These are phyloP conservation scores for Saguinus midas DNA, from an alignment of 2,113 vertebrate genomes.

Conservation along the genomic window DNA sequence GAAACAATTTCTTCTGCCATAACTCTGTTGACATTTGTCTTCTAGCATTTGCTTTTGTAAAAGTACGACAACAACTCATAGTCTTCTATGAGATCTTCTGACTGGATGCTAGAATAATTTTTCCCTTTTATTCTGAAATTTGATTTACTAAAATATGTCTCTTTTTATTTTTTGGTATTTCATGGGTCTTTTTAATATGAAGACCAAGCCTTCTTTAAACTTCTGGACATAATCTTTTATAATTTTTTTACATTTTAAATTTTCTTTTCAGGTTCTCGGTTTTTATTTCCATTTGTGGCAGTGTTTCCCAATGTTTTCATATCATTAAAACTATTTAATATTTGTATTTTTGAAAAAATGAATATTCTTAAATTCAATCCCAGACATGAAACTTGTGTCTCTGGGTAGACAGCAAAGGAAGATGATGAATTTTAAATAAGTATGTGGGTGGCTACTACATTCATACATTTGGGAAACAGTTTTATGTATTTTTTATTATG, in stretches of 20 bases:
- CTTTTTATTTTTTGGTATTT: background rate
- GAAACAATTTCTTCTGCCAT: background rate
- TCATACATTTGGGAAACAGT: background rate
- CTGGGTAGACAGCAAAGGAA: background rate
- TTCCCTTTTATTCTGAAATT: background rate
- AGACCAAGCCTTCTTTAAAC: background rate
- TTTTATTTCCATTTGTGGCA: background rate
- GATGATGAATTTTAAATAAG: background rate
- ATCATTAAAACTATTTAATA: background rate
- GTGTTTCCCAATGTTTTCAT: background rate
- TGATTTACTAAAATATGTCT: background rate
- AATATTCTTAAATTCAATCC: background rate
- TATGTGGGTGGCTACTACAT: background rate
- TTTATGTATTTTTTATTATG: background rate
- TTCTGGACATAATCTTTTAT: background rate
- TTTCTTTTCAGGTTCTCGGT: background rate
- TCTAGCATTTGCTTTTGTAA: background rate
- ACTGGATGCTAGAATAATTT: background rate
- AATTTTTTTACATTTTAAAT: background rate
- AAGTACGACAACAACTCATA: background rate
- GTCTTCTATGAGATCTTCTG: background rate
- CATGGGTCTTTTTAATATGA: background rate
- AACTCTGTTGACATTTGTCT: background rate
- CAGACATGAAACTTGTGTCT: background rate
- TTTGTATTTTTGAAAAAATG: conserved; percentile 38